Percentiles rank a stretch among this genome's conserved stretches.
phyloP scores from a whole-genome alignment of 2,888 invertebrate species.

The Ischnura elegans region DNA sequence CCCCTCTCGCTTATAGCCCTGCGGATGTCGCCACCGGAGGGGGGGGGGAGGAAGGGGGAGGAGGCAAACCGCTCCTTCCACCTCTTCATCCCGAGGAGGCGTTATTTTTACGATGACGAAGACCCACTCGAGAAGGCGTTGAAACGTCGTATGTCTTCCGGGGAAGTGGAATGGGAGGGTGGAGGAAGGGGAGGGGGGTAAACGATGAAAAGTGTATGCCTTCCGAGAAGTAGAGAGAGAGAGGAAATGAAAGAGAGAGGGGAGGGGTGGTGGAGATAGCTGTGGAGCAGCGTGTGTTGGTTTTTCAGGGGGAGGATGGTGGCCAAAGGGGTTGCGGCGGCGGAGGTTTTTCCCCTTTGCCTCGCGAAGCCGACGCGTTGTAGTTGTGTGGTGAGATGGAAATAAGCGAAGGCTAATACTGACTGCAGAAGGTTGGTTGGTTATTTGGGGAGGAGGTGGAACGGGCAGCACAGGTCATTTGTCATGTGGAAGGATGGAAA shows the following conservation, averaged over 20 bases:
- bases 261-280: not conserved
- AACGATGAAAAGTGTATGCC: slow-evolving; percentile 62
- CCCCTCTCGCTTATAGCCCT: not conserved
- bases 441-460: no score
- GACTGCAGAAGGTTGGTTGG: no score
- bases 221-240: slow-evolving; percentile 35
- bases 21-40: not conserved
- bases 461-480: no score
- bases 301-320: not conserved
- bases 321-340: not conserved
- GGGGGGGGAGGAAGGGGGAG: no score
- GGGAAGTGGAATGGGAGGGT: not conserved
- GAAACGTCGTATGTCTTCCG: slow-evolving; percentile 62
- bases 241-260: not conserved
- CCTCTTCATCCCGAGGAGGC: not conserved
- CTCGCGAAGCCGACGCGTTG: not conserved
- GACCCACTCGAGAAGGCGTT: slow-evolving; percentile 67
- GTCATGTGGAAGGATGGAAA: no score
- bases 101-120: slow-evolving; percentile 65
- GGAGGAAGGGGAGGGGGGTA: not conserved
- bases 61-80: not conserved
- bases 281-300: not conserved
- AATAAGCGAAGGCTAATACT: no score
- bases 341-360: not conserved
- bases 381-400: not conserved